phyloP scores from a whole-genome alignment of 2,888 invertebrate species.

The Desoria tigrina region DNA sequence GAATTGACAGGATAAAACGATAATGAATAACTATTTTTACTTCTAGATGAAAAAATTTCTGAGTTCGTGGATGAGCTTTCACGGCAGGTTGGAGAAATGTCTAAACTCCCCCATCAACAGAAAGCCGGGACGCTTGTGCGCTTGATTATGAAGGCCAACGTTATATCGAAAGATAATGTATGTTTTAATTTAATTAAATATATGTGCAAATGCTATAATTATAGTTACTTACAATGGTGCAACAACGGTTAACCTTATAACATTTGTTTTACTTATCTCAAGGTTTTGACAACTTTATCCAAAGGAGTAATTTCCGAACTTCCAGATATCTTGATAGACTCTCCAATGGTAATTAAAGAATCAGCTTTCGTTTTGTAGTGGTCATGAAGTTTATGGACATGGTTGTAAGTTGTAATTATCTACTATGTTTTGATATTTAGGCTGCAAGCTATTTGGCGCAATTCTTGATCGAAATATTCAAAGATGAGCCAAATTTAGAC shows the following conservation, averaged over 20 bases:
- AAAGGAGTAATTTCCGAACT: constrained; percentile 50
- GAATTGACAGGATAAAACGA: neutral
- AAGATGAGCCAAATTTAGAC: constrained; percentile 47
- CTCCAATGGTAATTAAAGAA: constrained; percentile 49
- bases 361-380: neutral
- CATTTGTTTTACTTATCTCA: too few species aligned
- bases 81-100: constrained; percentile 49
- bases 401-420: too few species aligned
- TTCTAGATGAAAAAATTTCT: constrained; percentile 34
- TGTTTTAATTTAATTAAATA: neutral
- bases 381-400: too few species aligned
- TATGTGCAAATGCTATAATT: too few species aligned
- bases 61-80: constrained; percentile 48
- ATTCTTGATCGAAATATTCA: constrained; percentile 50
- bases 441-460: constrained; percentile 47
- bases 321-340: constrained; percentile 49
- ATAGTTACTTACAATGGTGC: too few species aligned
- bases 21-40: neutral
- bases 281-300: constrained; percentile 45
- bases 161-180: constrained; percentile 39
- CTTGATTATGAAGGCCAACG: constrained; percentile 42
- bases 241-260: too few species aligned
- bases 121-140: constrained; percentile 49
- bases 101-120: constrained; percentile 48
- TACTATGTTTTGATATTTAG: constrained; percentile 25